Evolutionary conservation across 2,113 vertebrate genomes (phyloP), one percentile per base, ranked within the genome.

Genomic region (Xenus cinereus): DNA sequence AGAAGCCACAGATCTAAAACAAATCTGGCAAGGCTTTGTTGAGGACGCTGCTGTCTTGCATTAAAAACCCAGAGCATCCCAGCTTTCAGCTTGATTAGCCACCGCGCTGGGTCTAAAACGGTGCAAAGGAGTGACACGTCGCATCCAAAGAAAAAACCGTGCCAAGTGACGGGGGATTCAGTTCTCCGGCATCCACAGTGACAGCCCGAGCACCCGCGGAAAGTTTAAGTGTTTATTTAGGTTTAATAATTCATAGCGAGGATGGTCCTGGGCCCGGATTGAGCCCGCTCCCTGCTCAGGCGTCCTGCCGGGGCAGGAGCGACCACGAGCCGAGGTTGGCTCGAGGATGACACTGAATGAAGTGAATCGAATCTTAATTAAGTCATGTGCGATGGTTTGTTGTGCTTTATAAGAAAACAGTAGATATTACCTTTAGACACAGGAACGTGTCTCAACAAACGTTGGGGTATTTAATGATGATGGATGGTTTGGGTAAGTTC

Each of bases 261-360:
- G 12, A 26, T 54, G 53, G 27, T 28, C 16, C n/a, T 11, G 74
- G 51, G 35, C 50, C 56, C 17, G 2, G 32, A 4, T 33, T 35
- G 19, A 27, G 56, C 12, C 7, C 8, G 11, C 19, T 56, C 45
- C 50, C 20, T 9, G 41, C 4, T 2, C 16, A 5, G 45, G 48
- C 43, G 12, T 50, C 27, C 27, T 1, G 2, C 46, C 1, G 1
- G 14, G 4, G 48, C 24, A 3, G 27, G 22, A 18, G n/a, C 27
- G 28, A 11, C 24, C 56, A 5, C 0, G 4, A n/a, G 50, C 26
- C 2, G 2, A 5, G 17, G 11, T 18, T 77, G 1, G 1, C 27
- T 14, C 35, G 7, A 6, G 33, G 45, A 35, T 46, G 30, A 9
- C 45, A 51, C 26, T 23, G 51, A 18, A 13, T 7, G 21, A 12